Conservation (phyloP, 2,888 invertebrate genomes). For the Xylota segnis region DNA sequence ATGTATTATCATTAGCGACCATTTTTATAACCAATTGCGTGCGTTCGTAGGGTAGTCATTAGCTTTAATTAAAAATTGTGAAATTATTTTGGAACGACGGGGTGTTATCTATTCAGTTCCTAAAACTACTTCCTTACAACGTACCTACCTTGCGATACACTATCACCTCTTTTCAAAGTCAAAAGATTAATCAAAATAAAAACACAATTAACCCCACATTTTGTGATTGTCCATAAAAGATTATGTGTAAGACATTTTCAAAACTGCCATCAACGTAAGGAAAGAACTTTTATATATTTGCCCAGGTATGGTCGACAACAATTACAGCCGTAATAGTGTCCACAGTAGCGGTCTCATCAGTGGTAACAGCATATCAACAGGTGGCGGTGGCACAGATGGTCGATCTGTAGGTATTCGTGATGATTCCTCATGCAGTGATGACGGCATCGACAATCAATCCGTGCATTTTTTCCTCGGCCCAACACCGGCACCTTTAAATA, state of each 20-base stretch:
- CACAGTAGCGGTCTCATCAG: conserved; percentile 77
- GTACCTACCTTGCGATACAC: neutral
- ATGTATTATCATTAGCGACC: too few species aligned
- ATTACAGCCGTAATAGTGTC: conserved; percentile 80
- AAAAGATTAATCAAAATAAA: conserved; percentile 18
- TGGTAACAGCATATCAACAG: conserved; percentile 63
- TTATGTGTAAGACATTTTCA: conserved; percentile 65
- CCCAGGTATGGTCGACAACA: conserved; percentile 81
- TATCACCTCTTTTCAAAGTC: neutral
- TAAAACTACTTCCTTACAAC: neutral
- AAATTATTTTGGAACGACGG: neutral
- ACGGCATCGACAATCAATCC: conserved; percentile 81
- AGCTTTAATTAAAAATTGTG: too few species aligned
- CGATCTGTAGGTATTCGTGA: conserved; percentile 80
- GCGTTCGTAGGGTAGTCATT: too few species aligned
- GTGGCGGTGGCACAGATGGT: conserved; percentile 78
- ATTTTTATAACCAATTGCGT: too few species aligned
- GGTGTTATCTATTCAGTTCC: conserved; percentile 36
- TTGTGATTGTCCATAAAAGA: conserved; percentile 67
- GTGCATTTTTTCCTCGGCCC: conserved; percentile 80
- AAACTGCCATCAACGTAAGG: conserved; percentile 80
- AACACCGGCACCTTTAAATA: conserved; percentile 73
- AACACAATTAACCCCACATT: conserved; percentile 55
- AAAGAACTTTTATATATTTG: conserved; percentile 81
- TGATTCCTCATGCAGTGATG: conserved; percentile 83